Percentiles rank a stretch among this genome's conserved stretches.
Evolutionary conservation across 2,797 vertebrate genomes (phyloP).

Genomic region (Echiichthys vipera): DNA sequence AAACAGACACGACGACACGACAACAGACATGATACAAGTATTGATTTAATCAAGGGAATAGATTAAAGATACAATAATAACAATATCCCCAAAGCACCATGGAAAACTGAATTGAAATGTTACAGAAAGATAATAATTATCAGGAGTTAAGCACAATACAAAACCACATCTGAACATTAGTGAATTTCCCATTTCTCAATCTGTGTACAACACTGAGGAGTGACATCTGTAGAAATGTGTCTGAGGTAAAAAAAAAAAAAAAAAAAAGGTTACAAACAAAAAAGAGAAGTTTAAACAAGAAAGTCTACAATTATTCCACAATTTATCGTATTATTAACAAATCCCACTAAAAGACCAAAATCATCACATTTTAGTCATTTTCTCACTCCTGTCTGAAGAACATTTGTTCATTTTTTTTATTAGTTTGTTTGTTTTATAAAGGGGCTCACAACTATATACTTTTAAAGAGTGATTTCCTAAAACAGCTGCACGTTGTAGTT

Average conservation of each 20-base stretch:
- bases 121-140: constrained; percentile 31
- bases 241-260: constrained; percentile 6
- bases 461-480: not conserved
- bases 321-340: not conserved
- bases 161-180: constrained; percentile 34
- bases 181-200: not conserved
- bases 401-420: not conserved
- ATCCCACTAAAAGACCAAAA: not conserved
- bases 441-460: not conserved
- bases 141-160: constrained; percentile 41
- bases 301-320: not conserved
- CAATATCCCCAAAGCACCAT: constrained; percentile 44
- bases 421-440: not conserved
- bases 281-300: constrained; percentile 7
- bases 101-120: constrained; percentile 27
- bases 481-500: not conserved
- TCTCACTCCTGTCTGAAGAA: not conserved
- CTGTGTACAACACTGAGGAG: not conserved
- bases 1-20: not conserved
- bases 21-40: not conserved
- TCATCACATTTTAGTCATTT: not conserved
- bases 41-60: constrained; percentile 62
- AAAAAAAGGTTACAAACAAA: constrained; percentile 2
- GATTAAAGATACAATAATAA: constrained; percentile 41
- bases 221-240: not conserved